Conservation (phyloP, 2,888 invertebrate genomes). For the Netelia inedita region DNA sequence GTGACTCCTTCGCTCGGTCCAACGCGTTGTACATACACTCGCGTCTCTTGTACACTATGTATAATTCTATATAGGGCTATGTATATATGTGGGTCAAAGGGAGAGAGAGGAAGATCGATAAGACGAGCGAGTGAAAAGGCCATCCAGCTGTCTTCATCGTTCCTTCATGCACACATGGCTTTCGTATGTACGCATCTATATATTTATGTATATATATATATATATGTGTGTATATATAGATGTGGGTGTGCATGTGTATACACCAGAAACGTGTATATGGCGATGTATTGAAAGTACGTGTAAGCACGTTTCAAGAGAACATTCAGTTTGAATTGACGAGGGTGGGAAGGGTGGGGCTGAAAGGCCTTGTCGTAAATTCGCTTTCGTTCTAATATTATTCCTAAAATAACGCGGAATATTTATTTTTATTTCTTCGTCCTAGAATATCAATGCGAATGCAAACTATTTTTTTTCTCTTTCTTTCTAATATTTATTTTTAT, state of each 20-base stretch:
- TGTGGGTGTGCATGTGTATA: not conserved
- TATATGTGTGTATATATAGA: not conserved
- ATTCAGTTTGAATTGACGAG: too few relatives aligned
- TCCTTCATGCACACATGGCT: constrained; percentile 25
- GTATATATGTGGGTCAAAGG: constrained; percentile 23
- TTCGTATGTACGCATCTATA: constrained; percentile 19
- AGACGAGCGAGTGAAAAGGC: constrained; percentile 47
- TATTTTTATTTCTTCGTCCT: too few relatives aligned
- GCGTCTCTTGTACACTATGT: not conserved
- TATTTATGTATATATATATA: constrained; percentile 18
- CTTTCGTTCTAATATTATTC: too few relatives aligned
- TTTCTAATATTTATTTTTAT: too few relatives aligned
- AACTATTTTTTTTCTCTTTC: too few relatives aligned
- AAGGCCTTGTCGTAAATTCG: too few relatives aligned
- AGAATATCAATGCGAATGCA: too few relatives aligned
- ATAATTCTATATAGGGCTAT: not conserved
- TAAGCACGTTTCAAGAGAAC: too few relatives aligned
- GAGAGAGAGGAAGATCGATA: constrained; percentile 62
- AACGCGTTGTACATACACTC: not conserved
- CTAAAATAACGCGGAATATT: too few relatives aligned
- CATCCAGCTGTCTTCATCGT: constrained; percentile 55
- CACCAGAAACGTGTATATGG: not conserved
- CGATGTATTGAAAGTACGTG: too few relatives aligned
- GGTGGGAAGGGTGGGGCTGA: too few relatives aligned
- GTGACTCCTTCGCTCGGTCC: constrained; percentile 33